Evolutionary conservation across 2,113 vertebrate genomes (phyloP).

Genomic region (Herpailurus yagouaroundi): DNA sequence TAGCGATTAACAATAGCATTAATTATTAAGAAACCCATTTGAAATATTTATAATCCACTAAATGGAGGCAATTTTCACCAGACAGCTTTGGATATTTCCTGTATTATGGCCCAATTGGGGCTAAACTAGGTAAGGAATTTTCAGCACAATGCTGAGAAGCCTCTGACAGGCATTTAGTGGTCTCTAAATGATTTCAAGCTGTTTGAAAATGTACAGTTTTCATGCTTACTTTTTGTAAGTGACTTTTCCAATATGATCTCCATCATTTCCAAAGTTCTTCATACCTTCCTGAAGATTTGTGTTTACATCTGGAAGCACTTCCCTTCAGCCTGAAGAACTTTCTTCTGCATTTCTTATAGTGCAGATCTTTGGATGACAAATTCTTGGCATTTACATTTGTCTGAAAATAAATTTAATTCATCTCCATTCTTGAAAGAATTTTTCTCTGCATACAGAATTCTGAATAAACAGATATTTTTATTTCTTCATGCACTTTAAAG

Average conservation of each 20-base stretch:
- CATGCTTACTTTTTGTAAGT: background rate
- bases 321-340: background rate
- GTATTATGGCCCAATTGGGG: background rate
- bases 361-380: background rate
- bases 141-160: background rate
- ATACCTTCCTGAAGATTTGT: background rate
- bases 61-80: constrained; percentile 30
- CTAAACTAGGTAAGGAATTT: background rate
- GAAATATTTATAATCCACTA: constrained; percentile 52
- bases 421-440: constrained; percentile 38
- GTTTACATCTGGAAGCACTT: background rate
- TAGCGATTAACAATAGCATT: constrained; percentile 31
- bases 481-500: constrained; percentile 38
- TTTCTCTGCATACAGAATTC: constrained; percentile 33
- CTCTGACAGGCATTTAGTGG: background rate
- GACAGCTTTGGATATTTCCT: constrained; percentile 39
- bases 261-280: background rate
- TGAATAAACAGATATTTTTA: constrained; percentile 1
- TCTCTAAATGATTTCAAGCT: constrained; percentile 32
- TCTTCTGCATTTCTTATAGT: background rate
- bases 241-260: background rate
- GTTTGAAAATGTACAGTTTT: constrained; percentile 25
- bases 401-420: constrained; percentile 47
- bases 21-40: constrained; percentile 63
- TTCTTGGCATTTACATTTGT: constrained; percentile 46